Evolutionary conservation across 1,140 invertebrate genomes (phyloP).

Genomic region (Drosophila eugracilis): DNA sequence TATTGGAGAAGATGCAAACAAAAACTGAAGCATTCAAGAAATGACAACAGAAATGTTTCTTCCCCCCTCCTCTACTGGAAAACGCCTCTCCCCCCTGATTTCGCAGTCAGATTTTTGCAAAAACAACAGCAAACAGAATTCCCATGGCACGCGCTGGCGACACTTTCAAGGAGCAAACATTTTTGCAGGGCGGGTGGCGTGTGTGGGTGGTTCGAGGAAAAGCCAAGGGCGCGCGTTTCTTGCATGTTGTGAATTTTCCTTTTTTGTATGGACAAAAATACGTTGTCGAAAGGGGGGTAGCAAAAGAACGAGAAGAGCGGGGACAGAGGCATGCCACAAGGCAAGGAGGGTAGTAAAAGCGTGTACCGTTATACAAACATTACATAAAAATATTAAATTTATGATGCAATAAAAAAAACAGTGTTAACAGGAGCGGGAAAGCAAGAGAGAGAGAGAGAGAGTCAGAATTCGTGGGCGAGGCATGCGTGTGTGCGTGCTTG

Average conservation of each 20-base stretch:
- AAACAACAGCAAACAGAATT: constrained; percentile 46
- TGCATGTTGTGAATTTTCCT: constrained; percentile 73
- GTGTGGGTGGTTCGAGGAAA: constrained; percentile 11
- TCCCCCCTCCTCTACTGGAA: not conserved
- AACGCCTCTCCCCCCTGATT: not conserved
- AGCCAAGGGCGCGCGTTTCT: constrained; percentile 56
- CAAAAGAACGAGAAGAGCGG: not conserved
- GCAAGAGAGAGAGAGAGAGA: not conserved
- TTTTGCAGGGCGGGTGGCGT: constrained; percentile 13
- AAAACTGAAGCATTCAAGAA: constrained; percentile 66
- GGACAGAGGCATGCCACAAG: constrained; percentile 13
- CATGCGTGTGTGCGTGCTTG: constrained; percentile 59
- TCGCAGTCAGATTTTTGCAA: constrained; percentile 63
- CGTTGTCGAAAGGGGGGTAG: not conserved
- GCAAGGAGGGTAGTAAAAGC: constrained; percentile 73
- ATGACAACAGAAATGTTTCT: constrained; percentile 70
- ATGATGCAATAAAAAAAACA: constrained; percentile 81
- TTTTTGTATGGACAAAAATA: constrained; percentile 28
- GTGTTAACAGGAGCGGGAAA: constrained; percentile 60
- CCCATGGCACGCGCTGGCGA: constrained; percentile 75
- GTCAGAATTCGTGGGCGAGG: constrained; percentile 14
- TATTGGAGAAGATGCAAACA: constrained; percentile 39
- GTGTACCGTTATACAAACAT: constrained; percentile 80
- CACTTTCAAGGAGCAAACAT: constrained; percentile 73
- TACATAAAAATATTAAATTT: constrained; percentile 84